These are phyloP conservation scores for Larimichthys polyactis DNA, from an alignment of 2,113 vertebrate genomes.

Conservation along the genomic window DNA sequence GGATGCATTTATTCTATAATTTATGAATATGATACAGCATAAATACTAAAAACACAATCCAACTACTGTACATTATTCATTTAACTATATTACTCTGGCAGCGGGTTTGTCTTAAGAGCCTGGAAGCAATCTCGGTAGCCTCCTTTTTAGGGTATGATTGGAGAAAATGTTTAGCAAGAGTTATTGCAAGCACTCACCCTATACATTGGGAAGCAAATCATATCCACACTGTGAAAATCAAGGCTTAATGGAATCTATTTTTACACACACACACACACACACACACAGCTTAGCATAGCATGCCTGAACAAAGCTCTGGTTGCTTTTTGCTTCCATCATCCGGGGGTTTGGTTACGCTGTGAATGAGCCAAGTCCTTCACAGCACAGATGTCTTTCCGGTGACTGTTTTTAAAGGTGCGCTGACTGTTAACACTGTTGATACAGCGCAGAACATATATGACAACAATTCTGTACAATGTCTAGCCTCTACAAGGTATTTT, in stretches of 20 bases:
- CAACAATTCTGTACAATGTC: conserved; percentile 11
- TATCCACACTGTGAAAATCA: conserved; percentile 54
- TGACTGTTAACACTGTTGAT: conserved; percentile 15
- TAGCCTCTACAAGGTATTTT: conserved; percentile 2
- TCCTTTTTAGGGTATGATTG: conserved; percentile 21
- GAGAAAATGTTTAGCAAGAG: conserved; percentile 40
- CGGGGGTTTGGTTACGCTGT: conserved; percentile 42
- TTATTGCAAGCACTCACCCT: conserved; percentile 30
- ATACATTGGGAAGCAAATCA: conserved; percentile 49
- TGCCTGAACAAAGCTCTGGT: conserved; percentile 43
- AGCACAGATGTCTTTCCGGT: conserved; percentile 28
- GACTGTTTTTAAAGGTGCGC: conserved; percentile 15
- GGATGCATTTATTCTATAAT: conserved; percentile 37
- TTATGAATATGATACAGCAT: conserved; percentile 35
- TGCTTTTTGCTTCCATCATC: conserved; percentile 49
- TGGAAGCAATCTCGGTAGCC: background rate
- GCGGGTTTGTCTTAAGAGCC: conserved; percentile 5
- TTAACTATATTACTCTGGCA: conserved; percentile 24
- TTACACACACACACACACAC: conserved; percentile 22
- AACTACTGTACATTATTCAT: conserved; percentile 3
- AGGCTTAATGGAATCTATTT: conserved; percentile 70
- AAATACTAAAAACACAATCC: conserved; percentile 40
- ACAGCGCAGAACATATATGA: background rate
- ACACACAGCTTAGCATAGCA: conserved; percentile 41
- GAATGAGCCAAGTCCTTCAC: conserved; percentile 42